Evolutionary conservation across 2,888 invertebrate genomes (phyloP).

Genomic region (Athalia circularis): DNA sequence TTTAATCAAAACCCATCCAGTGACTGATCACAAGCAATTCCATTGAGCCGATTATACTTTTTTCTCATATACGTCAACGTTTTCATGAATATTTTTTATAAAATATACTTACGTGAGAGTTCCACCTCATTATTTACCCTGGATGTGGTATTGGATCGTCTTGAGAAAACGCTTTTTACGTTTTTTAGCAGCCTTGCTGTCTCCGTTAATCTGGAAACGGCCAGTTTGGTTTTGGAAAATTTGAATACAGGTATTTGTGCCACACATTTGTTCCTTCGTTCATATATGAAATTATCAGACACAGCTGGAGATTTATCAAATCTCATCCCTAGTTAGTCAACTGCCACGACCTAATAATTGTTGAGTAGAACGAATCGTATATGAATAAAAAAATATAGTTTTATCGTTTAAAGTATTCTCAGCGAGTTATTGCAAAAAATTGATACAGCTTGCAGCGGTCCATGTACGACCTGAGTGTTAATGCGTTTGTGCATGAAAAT

Average conservation of each 20-base stretch:
- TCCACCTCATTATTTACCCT: slow-evolving; percentile 92
- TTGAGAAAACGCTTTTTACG: slow-evolving; percentile 93
- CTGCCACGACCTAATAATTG: no score
- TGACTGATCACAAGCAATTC: not conserved
- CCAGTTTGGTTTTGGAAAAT: slow-evolving; percentile 42
- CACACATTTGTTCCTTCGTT: not conserved
- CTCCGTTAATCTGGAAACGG: slow-evolving; percentile 92
- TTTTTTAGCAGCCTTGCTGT: slow-evolving; percentile 96
- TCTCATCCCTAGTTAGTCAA: not conserved
- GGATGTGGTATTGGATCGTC: slow-evolving; percentile 82
- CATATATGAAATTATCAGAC: not conserved
- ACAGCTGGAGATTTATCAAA: not conserved
- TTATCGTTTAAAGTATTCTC: not conserved
- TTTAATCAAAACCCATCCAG: not conserved
- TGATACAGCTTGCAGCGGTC: slow-evolving; percentile 22
- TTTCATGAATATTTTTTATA: slow-evolving; percentile 46
- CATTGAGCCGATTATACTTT: slow-evolving; percentile 7
- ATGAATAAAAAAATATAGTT: not conserved
- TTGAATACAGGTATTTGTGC: slow-evolving; percentile 15
- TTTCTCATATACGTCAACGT: not conserved
- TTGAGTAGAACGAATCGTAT: not conserved
- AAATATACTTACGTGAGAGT: slow-evolving; percentile 89
- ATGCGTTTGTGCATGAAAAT: slow-evolving; percentile 34
- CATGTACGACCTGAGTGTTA: not conserved
- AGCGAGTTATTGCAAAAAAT: slow-evolving; percentile 13